These are phyloP conservation scores for Apamea monoglypha DNA, from an alignment of 2,888 invertebrate species.

Conservation along the genomic window DNA sequence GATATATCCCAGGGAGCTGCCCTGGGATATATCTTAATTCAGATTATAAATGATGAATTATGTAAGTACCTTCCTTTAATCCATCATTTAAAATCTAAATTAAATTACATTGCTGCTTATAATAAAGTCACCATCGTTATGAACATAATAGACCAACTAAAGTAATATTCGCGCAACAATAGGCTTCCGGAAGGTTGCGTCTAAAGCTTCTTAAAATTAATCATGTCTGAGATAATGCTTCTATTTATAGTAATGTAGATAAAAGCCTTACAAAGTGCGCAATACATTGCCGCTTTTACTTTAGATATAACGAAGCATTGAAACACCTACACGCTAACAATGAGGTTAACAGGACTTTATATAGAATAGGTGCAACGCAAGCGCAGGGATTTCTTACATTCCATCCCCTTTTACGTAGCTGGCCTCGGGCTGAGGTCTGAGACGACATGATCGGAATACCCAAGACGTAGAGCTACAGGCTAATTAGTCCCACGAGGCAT, in stretches of 20 bases:
- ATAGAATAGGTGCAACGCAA: constrained; percentile 45
- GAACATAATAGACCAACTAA: constrained; percentile 49
- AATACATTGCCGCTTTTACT: constrained; percentile 61
- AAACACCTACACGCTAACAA: constrained; percentile 65
- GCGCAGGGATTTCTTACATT: constrained; percentile 67
- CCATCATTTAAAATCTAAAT: constrained; percentile 18
- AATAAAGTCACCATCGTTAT: constrained; percentile 36
- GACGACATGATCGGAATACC: constrained; percentile 61
- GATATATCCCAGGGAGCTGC: too few species aligned
- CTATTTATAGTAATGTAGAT: constrained; percentile 66
- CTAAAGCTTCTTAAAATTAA: constrained; percentile 62
- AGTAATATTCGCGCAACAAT: constrained; percentile 59
- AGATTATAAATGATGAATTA: background rate
- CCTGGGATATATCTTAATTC: background rate
- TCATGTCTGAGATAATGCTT: constrained; percentile 56
- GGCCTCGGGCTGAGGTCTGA: constrained; percentile 64
- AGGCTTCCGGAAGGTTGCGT: constrained; percentile 55
- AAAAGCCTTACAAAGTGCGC: constrained; percentile 62
- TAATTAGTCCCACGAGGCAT: constrained; percentile 66
- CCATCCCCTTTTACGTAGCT: constrained; percentile 70
- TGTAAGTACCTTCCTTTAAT: background rate
- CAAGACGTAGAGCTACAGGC: constrained; percentile 35
- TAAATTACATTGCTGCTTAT: constrained; percentile 19
- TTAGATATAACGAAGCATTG: constrained; percentile 63
- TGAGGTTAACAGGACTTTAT: constrained; percentile 51